A percentile compares a stretch with the other conserved stretches of the same genome.
These are phyloP conservation scores for Drosophila meridiana DNA, from an alignment of 2,888 invertebrate genomes.

Conservation along the genomic window DNA sequence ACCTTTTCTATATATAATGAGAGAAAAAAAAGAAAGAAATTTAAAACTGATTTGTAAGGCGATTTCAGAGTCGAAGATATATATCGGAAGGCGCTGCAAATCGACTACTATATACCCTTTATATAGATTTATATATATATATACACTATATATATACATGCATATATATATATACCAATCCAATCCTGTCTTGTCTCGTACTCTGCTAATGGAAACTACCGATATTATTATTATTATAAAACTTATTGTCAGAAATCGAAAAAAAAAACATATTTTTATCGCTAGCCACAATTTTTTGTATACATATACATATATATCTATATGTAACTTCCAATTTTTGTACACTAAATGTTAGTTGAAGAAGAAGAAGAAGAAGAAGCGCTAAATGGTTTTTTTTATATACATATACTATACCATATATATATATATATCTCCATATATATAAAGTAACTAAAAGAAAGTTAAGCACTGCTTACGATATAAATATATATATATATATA, in stretches of 20 bases:
- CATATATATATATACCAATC: conserved; percentile 19
- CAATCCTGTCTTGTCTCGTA: conserved; percentile 28
- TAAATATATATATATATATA: conserved; percentile 11
- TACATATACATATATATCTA: conserved; percentile 23
- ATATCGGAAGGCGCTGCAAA: not conserved
- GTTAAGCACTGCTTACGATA: conserved; percentile 39
- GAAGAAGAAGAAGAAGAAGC: conserved; percentile 25
- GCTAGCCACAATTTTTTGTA: conserved; percentile 76
- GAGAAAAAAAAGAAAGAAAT: conserved; percentile 6
- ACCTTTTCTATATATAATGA: conserved; percentile 27
- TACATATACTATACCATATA: conserved; percentile 34
- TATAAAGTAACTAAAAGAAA: conserved; percentile 35
- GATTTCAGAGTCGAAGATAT: not conserved
- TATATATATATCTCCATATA: conserved; percentile 32
- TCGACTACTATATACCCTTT: conserved; percentile 5
- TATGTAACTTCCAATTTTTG: conserved; percentile 70
- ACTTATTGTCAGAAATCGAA: conserved; percentile 54
- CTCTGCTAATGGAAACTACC: conserved; percentile 57
- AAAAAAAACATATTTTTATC: conserved; percentile 64
- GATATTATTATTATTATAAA: conserved; percentile 47
- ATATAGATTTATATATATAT: conserved; percentile 14
- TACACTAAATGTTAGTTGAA: conserved; percentile 76
- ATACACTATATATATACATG: not conserved
- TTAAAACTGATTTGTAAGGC: not conserved
- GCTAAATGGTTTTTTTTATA: conserved; percentile 64